Conservation (phyloP, 2,797 vertebrate genomes). For the Numenius phaeopus region DNA sequence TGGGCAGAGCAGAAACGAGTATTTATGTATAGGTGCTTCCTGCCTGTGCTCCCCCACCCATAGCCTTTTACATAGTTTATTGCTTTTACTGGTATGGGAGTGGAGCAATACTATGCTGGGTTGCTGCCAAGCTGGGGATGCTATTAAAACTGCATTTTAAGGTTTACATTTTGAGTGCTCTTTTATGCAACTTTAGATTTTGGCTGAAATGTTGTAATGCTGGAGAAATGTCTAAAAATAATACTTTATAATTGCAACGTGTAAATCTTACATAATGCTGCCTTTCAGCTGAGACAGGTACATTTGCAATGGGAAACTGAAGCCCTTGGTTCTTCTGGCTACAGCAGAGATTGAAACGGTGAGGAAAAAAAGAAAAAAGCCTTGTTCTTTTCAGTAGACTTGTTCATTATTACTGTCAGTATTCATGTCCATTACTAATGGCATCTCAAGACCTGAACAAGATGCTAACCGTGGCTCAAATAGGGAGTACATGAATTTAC, state of each 20-base stretch:
- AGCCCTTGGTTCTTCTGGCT: neutral
- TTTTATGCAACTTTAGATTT: conserved; percentile 28
- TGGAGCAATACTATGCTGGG: neutral
- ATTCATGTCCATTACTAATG: neutral
- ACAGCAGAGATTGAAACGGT: neutral
- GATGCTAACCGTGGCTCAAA: neutral
- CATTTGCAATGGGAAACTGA: neutral
- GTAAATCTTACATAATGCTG: neutral
- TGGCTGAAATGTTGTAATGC: neutral
- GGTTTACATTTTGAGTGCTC: conserved; percentile 23
- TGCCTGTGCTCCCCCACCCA: neutral
- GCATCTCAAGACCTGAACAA: neutral
- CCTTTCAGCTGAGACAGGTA: neutral
- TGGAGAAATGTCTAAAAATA: neutral
- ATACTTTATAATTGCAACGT: neutral
- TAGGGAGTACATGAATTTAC: neutral
- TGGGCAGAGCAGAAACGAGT: neutral
- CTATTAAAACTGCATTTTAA: conserved; percentile 41
- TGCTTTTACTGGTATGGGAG: neutral
- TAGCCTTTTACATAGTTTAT: neutral
- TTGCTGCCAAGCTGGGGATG: conserved; percentile 5
- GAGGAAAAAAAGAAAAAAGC: neutral
- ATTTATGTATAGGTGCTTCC: neutral
- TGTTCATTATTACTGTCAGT: neutral
- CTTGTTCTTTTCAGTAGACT: neutral